These are phyloP conservation scores for Sinocyclocheilus anophthalmus DNA, from an alignment of 2,113 vertebrate species.

Conservation along the genomic window DNA sequence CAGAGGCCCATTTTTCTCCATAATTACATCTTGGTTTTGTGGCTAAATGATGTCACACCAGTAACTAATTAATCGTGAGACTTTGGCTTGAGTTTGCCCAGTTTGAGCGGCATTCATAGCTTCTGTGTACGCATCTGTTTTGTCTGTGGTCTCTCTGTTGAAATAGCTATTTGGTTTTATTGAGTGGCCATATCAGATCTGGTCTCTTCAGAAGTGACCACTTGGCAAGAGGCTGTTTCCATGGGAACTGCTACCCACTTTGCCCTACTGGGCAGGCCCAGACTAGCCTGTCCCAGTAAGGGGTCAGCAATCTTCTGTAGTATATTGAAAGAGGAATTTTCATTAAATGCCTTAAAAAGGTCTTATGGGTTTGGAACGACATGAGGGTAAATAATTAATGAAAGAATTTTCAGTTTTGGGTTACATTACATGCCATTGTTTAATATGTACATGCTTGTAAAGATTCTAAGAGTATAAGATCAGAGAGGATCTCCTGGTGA, in stretches of 20 bases:
- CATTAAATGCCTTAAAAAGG: background rate
- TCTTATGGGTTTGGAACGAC: too few relatives aligned
- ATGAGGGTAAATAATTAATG: too few relatives aligned
- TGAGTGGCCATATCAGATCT: background rate
- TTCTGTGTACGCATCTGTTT: background rate
- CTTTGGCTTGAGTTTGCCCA: background rate
- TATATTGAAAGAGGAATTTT: constrained; percentile 1
- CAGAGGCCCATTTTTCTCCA: background rate
- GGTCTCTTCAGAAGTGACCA: background rate
- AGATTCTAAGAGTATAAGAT: background rate
- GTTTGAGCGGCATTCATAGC: background rate
- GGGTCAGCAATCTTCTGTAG: background rate
- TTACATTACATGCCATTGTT: background rate
- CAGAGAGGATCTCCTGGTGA: background rate
- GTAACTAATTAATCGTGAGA: background rate
- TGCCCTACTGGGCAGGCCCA: constrained; percentile 34
- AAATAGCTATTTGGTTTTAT: background rate
- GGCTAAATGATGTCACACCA: background rate
- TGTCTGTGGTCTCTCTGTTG: constrained; percentile 1
- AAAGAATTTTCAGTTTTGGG: too few relatives aligned
- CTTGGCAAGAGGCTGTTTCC: constrained; percentile 15
- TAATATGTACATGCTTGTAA: background rate
- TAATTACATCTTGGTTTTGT: constrained; percentile 2
- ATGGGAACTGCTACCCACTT: background rate
- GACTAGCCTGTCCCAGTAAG: constrained; percentile 31